Evolutionary conservation across 2,888 invertebrate genomes (phyloP).

Genomic region (Parthenolecanium corni): DNA sequence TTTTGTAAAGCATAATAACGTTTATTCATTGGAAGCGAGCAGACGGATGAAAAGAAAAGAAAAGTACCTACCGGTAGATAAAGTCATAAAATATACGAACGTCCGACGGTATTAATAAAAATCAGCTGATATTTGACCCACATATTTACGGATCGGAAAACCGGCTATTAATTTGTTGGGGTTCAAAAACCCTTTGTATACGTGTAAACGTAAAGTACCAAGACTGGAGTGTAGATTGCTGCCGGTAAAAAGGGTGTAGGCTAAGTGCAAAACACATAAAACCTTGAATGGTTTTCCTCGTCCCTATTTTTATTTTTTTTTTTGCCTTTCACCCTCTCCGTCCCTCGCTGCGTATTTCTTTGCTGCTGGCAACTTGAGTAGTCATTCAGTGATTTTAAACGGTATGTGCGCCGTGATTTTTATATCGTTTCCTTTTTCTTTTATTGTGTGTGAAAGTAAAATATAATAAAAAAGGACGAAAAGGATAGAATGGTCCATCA

Average conservation of each 20-base stretch:
- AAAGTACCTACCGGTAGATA: conserved; percentile 10
- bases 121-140: conserved; percentile 30
- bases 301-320: no score
- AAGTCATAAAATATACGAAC: conserved; percentile 12
- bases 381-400: no score
- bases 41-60: background rate
- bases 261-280: background rate
- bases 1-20: no score
- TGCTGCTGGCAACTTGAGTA: no score
- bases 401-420: no score
- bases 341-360: no score
- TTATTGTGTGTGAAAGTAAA: no score
- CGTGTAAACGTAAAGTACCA: background rate
- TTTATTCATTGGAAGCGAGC: background rate
- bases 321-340: no score
- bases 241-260: conserved; percentile 1
- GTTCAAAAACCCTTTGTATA: conserved; percentile 10
- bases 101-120: conserved; percentile 16
- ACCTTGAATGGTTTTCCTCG: background rate
- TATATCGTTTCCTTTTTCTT: no score
- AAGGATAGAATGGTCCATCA: no score
- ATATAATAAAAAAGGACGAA: no score
- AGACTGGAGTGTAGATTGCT: background rate
- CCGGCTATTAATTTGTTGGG: conserved; percentile 21
- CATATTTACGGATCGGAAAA: conserved; percentile 11